These are phyloP conservation scores for Drosophila nannoptera DNA, from an alignment of 1,140 invertebrate species.

Conservation along the genomic window DNA sequence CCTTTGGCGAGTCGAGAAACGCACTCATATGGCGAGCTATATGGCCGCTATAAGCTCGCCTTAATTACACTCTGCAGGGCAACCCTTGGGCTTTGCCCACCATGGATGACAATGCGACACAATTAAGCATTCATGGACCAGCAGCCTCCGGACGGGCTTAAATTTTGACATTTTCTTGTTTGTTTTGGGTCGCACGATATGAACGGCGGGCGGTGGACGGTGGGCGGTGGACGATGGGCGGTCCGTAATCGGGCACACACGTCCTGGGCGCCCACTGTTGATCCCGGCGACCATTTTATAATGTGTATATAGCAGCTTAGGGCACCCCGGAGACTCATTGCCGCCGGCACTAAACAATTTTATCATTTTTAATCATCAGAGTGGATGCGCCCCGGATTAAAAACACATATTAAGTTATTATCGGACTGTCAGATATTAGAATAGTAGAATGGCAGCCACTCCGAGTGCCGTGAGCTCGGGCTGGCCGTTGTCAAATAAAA, in stretches of 20 bases:
- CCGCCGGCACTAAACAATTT: conserved; percentile 76
- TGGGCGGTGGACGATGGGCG: neutral
- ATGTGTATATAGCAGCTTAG: conserved; percentile 79
- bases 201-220: neutral
- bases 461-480: conserved; percentile 28
- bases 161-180: conserved; percentile 75
- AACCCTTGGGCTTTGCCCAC: conserved; percentile 34
- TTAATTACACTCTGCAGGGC: conserved; percentile 64
- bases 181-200: conserved; percentile 41
- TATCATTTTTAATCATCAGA: conserved; percentile 79
- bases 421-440: conserved; percentile 38
- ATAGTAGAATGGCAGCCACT: neutral
- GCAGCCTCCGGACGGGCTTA: conserved; percentile 57
- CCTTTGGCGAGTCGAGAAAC: conserved; percentile 49
- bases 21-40: conserved; percentile 33
- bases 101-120: conserved; percentile 47
- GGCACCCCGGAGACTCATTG: conserved; percentile 69
- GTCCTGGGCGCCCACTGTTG: conserved; percentile 52
- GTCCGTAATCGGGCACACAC: conserved; percentile 51
- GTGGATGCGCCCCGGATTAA: conserved; percentile 75
- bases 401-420: conserved; percentile 79
- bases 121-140: conserved; percentile 72
- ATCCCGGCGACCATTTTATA: conserved; percentile 79
- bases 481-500: conserved; percentile 55
- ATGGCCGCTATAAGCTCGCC: conserved; percentile 67